These are phyloP conservation scores for Diplodus puntazzo DNA, from an alignment of 2,797 vertebrate genomes.

Conservation along the genomic window DNA sequence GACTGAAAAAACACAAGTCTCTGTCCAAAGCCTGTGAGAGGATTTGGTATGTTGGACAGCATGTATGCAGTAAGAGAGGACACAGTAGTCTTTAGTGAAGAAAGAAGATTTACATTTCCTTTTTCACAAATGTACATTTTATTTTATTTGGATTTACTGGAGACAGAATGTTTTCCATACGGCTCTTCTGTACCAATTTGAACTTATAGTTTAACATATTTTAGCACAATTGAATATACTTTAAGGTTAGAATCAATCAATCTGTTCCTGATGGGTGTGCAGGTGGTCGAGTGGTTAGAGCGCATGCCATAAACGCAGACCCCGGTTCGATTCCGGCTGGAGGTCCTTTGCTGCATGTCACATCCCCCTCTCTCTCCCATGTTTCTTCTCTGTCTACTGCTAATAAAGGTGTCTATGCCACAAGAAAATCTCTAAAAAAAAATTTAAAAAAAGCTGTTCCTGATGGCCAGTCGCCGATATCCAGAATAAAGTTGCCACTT, in stretches of 20 bases:
- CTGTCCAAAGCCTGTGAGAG: background rate
- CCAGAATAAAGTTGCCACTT: background rate
- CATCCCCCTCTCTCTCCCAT: too few species aligned
- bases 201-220: background rate
- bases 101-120: slow-evolving; percentile 46
- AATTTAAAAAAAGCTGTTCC: background rate
- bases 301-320: too few species aligned
- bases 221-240: background rate
- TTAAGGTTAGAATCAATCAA: background rate
- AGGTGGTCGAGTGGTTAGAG: too few species aligned
- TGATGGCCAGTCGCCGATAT: background rate
- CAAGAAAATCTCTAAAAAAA: too few species aligned
- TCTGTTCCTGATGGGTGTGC: too few species aligned
- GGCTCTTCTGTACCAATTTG: background rate
- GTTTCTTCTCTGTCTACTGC: too few species aligned
- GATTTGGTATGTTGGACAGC: slow-evolving; percentile 15
- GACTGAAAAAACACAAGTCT: background rate
- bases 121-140: slow-evolving; percentile 42
- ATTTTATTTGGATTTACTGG: slow-evolving; percentile 46
- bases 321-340: too few species aligned
- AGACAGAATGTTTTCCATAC: slow-evolving; percentile 64
- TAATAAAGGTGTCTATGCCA: too few species aligned
- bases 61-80: slow-evolving; percentile 44
- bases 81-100: slow-evolving; percentile 20
- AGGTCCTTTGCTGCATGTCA: too few species aligned